These are phyloP conservation scores for Goniozus legneri DNA, from an alignment of 1,140 invertebrate species.

Conservation along the genomic window DNA sequence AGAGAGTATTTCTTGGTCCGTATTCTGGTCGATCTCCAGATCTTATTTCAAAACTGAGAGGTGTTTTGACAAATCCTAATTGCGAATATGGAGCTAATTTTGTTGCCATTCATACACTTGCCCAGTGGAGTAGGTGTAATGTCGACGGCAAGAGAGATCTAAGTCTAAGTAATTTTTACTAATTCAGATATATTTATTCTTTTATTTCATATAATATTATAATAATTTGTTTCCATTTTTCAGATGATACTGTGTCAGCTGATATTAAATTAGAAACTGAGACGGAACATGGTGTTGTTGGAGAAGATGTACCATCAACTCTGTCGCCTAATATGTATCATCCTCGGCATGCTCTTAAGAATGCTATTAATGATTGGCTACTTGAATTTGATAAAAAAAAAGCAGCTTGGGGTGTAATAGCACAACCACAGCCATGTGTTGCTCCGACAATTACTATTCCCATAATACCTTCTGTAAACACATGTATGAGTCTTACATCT, in stretches of 20 bases:
- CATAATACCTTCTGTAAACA: conserved; percentile 79
- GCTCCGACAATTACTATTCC: conserved; percentile 68
- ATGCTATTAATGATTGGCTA: conserved; percentile 90
- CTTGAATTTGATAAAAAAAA: conserved; percentile 81
- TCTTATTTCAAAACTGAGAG: conserved; percentile 83
- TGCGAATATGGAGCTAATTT: conserved; percentile 98
- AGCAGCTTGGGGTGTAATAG: conserved; percentile 70
- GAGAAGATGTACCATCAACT: conserved; percentile 73
- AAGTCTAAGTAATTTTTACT: conserved; percentile 55
- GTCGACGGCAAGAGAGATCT: conserved; percentile 67
- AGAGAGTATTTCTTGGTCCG: conserved; percentile 94
- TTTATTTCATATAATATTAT: conserved; percentile 9
- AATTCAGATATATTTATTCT: too few species aligned
- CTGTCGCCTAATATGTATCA: conserved; percentile 85
- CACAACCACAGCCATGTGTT: conserved; percentile 76
- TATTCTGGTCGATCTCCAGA: conserved; percentile 92
- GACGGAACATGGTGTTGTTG: conserved; percentile 76
- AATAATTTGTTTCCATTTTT: conserved; percentile 27
- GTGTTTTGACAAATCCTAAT: conserved; percentile 98
- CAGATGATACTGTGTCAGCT: conserved; percentile 83
- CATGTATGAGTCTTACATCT: conserved; percentile 78
- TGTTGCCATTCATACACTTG: conserved; percentile 91
- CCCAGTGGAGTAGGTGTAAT: conserved; percentile 91
- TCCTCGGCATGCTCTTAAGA: conserved; percentile 77
- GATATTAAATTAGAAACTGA: conserved; percentile 93